A percentile compares a stretch with the other conserved stretches of the same genome.
These are phyloP conservation scores for Montifringilla adamsi DNA, from an alignment of 2,113 vertebrate genomes.

Conservation along the genomic window DNA sequence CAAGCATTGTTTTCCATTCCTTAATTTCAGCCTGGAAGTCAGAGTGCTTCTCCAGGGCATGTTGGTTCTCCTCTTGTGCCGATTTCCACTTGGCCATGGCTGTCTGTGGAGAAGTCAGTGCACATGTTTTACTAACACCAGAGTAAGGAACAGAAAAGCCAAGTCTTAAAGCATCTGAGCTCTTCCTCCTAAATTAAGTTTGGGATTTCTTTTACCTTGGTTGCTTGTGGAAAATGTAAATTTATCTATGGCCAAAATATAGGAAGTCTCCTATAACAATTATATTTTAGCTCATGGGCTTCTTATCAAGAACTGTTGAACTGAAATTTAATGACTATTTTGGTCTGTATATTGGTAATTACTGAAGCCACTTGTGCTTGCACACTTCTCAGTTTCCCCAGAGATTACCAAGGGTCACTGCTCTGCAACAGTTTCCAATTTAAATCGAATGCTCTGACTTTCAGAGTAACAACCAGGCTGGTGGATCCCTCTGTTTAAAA, in stretches of 20 bases:
- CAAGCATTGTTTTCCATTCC: neutral
- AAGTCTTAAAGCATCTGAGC: neutral
- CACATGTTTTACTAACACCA: neutral
- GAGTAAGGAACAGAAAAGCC: neutral
- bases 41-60: constrained; percentile 59
- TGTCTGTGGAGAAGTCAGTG: constrained; percentile 17
- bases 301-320: neutral
- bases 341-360: neutral
- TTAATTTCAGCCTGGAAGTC: constrained; percentile 25
- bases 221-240: neutral
- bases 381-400: neutral
- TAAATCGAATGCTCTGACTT: accelerated
- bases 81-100: constrained; percentile 53
- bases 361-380: neutral
- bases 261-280: neutral
- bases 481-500: neutral
- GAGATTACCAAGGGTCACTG: no score
- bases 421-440: neutral
- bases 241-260: neutral
- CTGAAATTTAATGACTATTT: neutral
- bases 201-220: neutral
- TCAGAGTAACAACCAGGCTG: neutral
- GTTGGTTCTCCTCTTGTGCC: constrained; percentile 20
- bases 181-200: neutral
- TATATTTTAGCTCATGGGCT: neutral